Conservation (phyloP, 30 jellyfish, hydroid and myxozoan species). For the Rhopilema esculentum region DNA sequence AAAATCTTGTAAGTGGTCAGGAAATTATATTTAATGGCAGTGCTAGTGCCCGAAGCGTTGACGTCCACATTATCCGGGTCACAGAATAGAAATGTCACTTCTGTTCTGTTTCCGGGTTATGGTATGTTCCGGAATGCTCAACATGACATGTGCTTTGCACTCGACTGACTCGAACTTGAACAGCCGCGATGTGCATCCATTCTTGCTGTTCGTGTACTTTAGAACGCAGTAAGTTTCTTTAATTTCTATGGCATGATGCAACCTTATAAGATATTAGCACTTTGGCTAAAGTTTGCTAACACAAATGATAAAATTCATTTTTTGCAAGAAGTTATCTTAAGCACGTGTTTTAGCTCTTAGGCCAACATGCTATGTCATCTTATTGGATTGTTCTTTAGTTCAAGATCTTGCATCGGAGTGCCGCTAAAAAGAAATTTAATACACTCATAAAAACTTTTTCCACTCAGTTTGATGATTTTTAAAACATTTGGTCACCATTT, state of each 20-base stretch:
- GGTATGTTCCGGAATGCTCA: neutral
- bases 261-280: neutral
- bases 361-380: neutral
- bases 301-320: neutral
- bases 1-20: neutral
- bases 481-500: neutral
- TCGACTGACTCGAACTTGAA: neutral
- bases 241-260: neutral
- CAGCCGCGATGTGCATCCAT: neutral
- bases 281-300: neutral
- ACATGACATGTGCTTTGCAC: neutral
- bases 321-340: neutral
- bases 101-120: neutral
- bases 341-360: neutral
- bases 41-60: neutral
- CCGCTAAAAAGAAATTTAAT: neutral
- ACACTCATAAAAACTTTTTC: neutral
- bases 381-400: neutral
- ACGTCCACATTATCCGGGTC: neutral
- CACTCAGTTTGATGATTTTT: neutral
- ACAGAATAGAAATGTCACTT: neutral
- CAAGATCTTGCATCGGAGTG: neutral
- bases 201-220: neutral
- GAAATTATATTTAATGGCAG: neutral
- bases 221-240: neutral